A percentile compares a stretch with the other conserved stretches of the same genome.
These are phyloP conservation scores for Andrena trimmerana DNA, from an alignment of 2,888 invertebrate genomes.

Conservation along the genomic window DNA sequence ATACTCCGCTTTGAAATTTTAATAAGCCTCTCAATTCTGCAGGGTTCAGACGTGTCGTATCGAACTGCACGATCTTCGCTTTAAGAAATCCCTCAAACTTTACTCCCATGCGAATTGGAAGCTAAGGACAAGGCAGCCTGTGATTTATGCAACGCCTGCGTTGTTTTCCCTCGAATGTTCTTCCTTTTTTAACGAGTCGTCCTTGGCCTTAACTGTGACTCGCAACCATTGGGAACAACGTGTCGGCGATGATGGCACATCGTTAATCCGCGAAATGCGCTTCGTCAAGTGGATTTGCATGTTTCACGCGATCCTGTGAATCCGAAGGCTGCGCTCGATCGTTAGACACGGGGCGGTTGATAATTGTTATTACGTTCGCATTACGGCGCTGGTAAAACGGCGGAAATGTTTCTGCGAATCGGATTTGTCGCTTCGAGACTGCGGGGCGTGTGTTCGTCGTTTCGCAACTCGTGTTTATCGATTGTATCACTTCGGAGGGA, in stretches of 20 bases:
- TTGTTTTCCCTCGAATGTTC: too few relatives aligned
- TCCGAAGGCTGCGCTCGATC: conserved; percentile 14
- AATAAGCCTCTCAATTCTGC: too few relatives aligned
- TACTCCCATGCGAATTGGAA: too few relatives aligned
- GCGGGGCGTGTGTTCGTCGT: not conserved
- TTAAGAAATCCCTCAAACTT: too few relatives aligned
- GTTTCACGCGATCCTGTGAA: conserved; percentile 45
- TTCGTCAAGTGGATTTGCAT: conserved; percentile 49
- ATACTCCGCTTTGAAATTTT: too few relatives aligned
- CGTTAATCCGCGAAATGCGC: conserved; percentile 36
- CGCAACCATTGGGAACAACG: conserved; percentile 9
- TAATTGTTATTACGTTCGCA: conserved; percentile 14
- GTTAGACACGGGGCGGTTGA: conserved; percentile 24
- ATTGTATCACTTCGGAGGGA: not conserved
- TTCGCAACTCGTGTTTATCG: not conserved
- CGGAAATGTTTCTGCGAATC: conserved; percentile 23
- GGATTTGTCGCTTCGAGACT: conserved; percentile 3
- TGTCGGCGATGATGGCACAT: conserved; percentile 4
- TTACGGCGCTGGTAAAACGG: conserved; percentile 20
- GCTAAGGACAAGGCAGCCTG: too few relatives aligned
- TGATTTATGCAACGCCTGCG: too few relatives aligned
- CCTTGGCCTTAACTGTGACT: conserved; percentile 50
- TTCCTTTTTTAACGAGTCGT: not conserved
- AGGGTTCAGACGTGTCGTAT: too few relatives aligned
- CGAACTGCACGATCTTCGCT: too few relatives aligned